A percentile compares a stretch with the other conserved stretches of the same genome.
These are phyloP conservation scores for Callithrix jacchus DNA, from an alignment of 2,113 vertebrate genomes.

Conservation along the genomic window DNA sequence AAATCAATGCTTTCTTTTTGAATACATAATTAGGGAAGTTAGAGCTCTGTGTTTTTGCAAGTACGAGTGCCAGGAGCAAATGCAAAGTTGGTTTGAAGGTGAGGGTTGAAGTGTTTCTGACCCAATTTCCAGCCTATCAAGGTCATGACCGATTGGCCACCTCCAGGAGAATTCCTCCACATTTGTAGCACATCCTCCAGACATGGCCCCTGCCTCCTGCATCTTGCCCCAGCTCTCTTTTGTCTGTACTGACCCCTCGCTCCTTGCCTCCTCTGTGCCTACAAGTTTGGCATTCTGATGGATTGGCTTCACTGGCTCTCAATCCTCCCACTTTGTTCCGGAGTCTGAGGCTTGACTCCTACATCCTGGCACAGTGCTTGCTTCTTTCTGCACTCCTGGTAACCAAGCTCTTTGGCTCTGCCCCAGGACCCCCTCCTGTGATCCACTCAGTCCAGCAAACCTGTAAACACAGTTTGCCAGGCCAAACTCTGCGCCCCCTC, in stretches of 20 bases:
- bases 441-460: not conserved
- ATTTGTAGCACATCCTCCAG: not conserved
- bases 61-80: not conserved
- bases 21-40: not conserved
- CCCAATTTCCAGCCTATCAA: not conserved
- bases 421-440: slow-evolving; percentile 44
- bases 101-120: not conserved
- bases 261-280: not conserved
- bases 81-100: not conserved
- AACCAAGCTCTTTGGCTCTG: slow-evolving; percentile 49
- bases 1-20: not conserved
- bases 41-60: not conserved
- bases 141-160: too few relatives aligned
- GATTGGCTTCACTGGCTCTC: not conserved
- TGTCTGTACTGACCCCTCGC: not conserved
- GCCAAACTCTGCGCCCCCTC: not conserved
- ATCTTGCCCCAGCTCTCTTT: not conserved
- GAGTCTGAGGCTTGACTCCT: slow-evolving; percentile 44
- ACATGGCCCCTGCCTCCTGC: not conserved
- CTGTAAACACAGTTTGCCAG: slow-evolving; percentile 6
- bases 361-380: slow-evolving; percentile 4
- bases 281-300: slow-evolving; percentile 2
- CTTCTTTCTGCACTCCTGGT: slow-evolving; percentile 55
- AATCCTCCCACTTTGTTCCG: slow-evolving; percentile 38
- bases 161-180: not conserved